Conservation (phyloP, 2,797 vertebrate genomes). For the Platalea minor region DNA sequence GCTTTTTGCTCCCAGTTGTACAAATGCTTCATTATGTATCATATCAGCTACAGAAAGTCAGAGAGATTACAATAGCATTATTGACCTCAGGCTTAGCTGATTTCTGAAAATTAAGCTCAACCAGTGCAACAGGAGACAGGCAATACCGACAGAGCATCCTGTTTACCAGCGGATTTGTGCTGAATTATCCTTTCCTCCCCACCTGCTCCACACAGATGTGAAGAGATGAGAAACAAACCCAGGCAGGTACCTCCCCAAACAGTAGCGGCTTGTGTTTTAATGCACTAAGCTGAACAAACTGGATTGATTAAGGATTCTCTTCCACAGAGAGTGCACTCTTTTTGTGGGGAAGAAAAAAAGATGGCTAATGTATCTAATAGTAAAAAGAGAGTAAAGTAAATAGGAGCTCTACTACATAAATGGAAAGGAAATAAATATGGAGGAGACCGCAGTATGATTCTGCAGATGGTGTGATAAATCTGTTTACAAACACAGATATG, state of each 20-base stretch:
- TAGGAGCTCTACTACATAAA: background rate
- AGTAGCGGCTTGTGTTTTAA: background rate
- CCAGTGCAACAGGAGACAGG: slow-evolving; percentile 10
- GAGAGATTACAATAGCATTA: background rate
- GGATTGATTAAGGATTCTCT: slow-evolving; percentile 17
- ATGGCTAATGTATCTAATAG: background rate
- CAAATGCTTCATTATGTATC: background rate
- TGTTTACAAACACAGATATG: slow-evolving; percentile 52
- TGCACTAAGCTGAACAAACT: background rate
- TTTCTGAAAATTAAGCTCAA: slow-evolving; percentile 6
- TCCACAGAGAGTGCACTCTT: background rate
- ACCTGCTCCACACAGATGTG: slow-evolving; percentile 3
- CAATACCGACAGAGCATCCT: background rate
- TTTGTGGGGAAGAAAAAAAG: background rate
- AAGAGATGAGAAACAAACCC: background rate
- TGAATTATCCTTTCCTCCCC: slow-evolving; percentile 39
- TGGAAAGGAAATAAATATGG: slow-evolving; percentile 22
- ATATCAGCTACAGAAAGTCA: background rate
- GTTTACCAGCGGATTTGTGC: background rate
- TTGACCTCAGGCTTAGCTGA: background rate
- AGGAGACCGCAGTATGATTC: background rate
- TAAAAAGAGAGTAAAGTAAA: slow-evolving; percentile 20
- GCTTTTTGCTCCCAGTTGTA: background rate
- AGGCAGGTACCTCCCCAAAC: background rate
- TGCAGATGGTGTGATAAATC: slow-evolving; percentile 47